phyloP scores from a whole-genome alignment of 2,888 invertebrate species.

The Oegoconia quadripuncta region DNA sequence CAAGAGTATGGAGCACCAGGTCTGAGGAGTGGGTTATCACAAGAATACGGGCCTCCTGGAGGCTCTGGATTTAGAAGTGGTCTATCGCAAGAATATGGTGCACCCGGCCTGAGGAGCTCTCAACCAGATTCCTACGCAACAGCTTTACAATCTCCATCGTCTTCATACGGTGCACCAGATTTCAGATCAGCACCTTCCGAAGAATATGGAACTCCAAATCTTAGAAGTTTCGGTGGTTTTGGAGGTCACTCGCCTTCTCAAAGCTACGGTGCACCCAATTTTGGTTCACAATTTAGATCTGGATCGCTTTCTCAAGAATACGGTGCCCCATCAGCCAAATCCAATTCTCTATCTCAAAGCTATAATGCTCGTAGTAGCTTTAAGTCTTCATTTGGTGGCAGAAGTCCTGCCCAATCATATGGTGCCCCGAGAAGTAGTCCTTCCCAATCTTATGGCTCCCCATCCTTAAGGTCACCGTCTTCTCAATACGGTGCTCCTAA shows the following conservation, averaged over 20 bases:
- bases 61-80: no score
- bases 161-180: slow-evolving; percentile 38
- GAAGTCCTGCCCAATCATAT: slow-evolving; percentile 36
- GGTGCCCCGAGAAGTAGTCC: slow-evolving; percentile 20
- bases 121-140: slow-evolving; percentile 29
- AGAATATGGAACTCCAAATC: slow-evolving; percentile 32
- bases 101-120: slow-evolving; percentile 12
- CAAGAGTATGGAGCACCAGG: slow-evolving; percentile 38
- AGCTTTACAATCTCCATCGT: slow-evolving; percentile 28
- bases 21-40: slow-evolving; percentile 21
- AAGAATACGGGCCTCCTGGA: slow-evolving; percentile 38
- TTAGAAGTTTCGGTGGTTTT: slow-evolving; percentile 3
- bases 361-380: slow-evolving; percentile 13
- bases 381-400: slow-evolving; percentile 31
- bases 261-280: slow-evolving; percentile 33
- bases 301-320: slow-evolving; percentile 35
- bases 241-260: slow-evolving; percentile 33
- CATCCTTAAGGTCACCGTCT: slow-evolving; percentile 31
- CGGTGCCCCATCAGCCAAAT: slow-evolving; percentile 28
- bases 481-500: slow-evolving; percentile 36
- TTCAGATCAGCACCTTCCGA: slow-evolving; percentile 38
- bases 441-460: slow-evolving; percentile 32
- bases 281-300: slow-evolving; percentile 14
- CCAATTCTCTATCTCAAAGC: slow-evolving; percentile 35
- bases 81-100: slow-evolving; percentile 31